These are phyloP conservation scores for Epistrophe eligans DNA, from an alignment of 2,888 invertebrate genomes.

Conservation along the genomic window DNA sequence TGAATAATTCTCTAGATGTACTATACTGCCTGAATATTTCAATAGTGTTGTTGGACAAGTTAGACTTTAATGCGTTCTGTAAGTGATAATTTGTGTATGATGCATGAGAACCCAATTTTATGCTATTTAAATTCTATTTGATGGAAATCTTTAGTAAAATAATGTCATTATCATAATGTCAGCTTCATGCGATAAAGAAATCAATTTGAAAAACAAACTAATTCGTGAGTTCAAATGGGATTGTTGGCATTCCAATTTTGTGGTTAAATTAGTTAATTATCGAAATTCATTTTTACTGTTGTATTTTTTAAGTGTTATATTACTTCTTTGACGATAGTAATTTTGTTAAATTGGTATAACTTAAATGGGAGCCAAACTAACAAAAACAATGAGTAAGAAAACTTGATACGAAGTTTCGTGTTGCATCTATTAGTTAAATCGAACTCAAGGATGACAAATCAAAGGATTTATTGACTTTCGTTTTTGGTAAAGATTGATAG, in stretches of 20 bases:
- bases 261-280: background rate
- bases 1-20: slow-evolving; percentile 33
- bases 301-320: too few species aligned
- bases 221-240: background rate
- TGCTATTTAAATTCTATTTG: background rate
- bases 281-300: too few species aligned
- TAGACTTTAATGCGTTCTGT: slow-evolving; percentile 22
- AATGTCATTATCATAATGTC: background rate
- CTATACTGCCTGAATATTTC: background rate
- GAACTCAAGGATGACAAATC: too few species aligned
- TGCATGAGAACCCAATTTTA: slow-evolving; percentile 5
- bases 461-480: too few species aligned
- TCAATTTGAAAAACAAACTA: background rate
- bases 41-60: slow-evolving; percentile 25
- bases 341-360: too few species aligned
- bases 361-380: too few species aligned
- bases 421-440: too few species aligned
- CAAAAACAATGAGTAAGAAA: too few species aligned
- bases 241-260: background rate
- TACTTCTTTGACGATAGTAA: too few species aligned
- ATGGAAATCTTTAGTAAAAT: background rate
- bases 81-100: slow-evolving; percentile 47
- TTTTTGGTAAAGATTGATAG: too few species aligned
- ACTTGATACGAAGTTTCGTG: too few species aligned
- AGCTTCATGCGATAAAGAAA: background rate